Percentiles rank a stretch among this genome's conserved stretches.
Evolutionary conservation across 2,113 vertebrate genomes (phyloP).

Genomic region (Aegotheles bennettii): DNA sequence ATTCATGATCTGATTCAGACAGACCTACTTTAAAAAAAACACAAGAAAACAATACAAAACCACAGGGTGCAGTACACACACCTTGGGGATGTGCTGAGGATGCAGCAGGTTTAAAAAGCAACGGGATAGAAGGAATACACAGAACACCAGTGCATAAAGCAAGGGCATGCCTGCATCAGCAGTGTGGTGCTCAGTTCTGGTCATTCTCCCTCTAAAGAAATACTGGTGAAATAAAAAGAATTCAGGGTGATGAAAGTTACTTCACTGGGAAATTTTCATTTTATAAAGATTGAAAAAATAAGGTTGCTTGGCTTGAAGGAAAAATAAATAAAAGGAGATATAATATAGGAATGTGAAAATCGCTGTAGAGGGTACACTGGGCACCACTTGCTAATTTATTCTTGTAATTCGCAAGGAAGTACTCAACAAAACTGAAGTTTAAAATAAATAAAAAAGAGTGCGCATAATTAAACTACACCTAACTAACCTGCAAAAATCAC

Average conservation of each 20-base stretch:
- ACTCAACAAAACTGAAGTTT: not conserved
- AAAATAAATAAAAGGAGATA: not conserved
- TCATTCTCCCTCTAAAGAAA: not conserved
- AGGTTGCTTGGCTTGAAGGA: not conserved
- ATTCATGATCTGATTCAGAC: not conserved
- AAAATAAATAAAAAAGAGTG: not conserved
- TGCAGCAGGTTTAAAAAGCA: not conserved
- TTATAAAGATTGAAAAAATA: not conserved
- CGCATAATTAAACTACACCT: not conserved
- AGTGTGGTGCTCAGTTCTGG: not conserved
- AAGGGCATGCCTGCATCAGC: not conserved
- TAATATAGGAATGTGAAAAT: not conserved
- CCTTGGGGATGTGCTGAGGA: not conserved
- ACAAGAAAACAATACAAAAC: not conserved
- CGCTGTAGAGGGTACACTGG: not conserved
- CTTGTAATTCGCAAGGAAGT: not conserved
- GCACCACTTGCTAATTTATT: not conserved
- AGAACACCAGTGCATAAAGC: not conserved
- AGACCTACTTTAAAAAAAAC: not conserved
- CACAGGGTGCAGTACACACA: not conserved
- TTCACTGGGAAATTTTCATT: not conserved
- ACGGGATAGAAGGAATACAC: not conserved
- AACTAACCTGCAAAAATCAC: not conserved
- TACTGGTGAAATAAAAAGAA: not conserved
- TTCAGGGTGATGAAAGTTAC: not conserved